Conservation (phyloP, 64 coral and sea anemone species). For the Anthopleura sola region DNA sequence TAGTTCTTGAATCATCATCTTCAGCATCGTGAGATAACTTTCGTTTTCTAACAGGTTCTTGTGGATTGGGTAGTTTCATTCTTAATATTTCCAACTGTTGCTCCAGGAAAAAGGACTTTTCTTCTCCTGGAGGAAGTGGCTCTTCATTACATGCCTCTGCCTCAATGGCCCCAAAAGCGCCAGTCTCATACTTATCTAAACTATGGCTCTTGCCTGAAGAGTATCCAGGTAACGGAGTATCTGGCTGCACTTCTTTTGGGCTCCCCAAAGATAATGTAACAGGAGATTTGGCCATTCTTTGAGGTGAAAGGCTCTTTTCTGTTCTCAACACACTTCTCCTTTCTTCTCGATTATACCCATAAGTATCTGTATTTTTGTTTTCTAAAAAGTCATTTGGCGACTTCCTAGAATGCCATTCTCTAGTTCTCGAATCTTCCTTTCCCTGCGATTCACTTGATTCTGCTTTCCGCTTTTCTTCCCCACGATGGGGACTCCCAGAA, state of each 20-base stretch:
- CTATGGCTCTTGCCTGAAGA: not conserved
- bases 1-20: conserved; percentile 40
- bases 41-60: conserved; percentile 68
- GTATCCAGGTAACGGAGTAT: not conserved
- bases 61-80: conserved; percentile 62
- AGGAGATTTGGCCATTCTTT: not conserved
- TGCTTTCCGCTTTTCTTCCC: not conserved
- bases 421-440: conserved; percentile 1
- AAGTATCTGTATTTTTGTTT: not conserved
- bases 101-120: conserved; percentile 64
- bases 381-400: not conserved
- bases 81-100: conserved; percentile 55
- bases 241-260: conserved; percentile 33
- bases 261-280: not conserved
- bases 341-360: not conserved
- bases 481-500: conserved; percentile 2
- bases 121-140: conserved; percentile 81
- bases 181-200: not conserved
- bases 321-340: not conserved
- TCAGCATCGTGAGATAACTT: conserved; percentile 83
- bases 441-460: conserved; percentile 26
- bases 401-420: not conserved
- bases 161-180: conserved; percentile 47
- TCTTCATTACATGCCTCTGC: conserved; percentile 77
- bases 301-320: not conserved